Evolutionary conservation across 2,113 vertebrate genomes (phyloP), one percentile per base, ranked within the genome.

Genomic region (Ancistrus triradiatus): DNA sequence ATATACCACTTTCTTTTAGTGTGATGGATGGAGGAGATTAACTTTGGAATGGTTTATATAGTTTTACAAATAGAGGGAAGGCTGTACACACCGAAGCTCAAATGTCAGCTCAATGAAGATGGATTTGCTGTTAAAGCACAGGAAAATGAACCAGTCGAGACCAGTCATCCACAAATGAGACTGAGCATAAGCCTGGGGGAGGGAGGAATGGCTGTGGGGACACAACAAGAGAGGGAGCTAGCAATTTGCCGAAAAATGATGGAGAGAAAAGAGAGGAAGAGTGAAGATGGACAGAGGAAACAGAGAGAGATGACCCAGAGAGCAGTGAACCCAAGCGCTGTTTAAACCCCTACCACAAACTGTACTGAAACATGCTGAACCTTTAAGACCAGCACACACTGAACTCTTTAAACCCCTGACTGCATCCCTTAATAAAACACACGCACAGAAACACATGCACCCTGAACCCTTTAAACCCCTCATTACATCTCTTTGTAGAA

Each of bases 321-420:
- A 59, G 44, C 55, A 59, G 21, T 66, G 64, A 66, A 66, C 64
- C 31, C 53, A 13, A 59, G 35, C 33, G 49, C 46, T 66, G 63
- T 47, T 65, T 65, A 56, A 56, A 48, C 37, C 28, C 63, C 51
- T 47, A 50, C 64, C 49, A 50, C 53, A 66, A 47, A 58, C 25
- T 66, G 63, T 58, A 50, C 53, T 66, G 53, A 58, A 66, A 66
- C 53, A 66, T 50, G 14, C 53, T 58, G 63, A 66, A 66, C 64
- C 64, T 59, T 66, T 31, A 66, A 18, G 31, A 66, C 53, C 24
- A 3, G 13, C 42, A 43, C 61, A 53, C 49, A 38, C 52, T 66
- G 64, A 66, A 58, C 64, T 58, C 46, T 59, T 66, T 66, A 66
- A 58, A 58, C 64, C 44, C 31, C 43, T 22, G 25, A 48, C 44